Conservation (phyloP, 1,140 invertebrate species). For the Aplysia californica region DNA sequence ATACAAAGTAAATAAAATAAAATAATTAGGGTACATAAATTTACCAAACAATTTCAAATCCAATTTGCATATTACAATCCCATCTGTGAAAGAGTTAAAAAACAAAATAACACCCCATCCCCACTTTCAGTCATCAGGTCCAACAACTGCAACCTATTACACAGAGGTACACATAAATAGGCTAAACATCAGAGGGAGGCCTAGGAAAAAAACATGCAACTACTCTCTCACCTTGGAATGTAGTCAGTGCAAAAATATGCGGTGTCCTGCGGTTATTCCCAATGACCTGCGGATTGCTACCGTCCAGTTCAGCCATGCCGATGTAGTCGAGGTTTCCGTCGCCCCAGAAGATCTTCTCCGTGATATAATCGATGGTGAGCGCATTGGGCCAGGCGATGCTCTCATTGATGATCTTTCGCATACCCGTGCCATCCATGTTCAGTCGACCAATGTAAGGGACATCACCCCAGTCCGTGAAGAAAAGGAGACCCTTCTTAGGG, state of each 20-base stretch:
- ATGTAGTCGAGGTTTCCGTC: slow-evolving; percentile 95
- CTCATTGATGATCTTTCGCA: slow-evolving; percentile 89
- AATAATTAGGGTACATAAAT: no score
- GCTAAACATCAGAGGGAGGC: no score
- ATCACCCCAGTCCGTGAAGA: slow-evolving; percentile 99
- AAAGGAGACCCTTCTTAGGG: slow-evolving; percentile 80
- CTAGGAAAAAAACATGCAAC: no score
- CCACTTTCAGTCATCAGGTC: no score
- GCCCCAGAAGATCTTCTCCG: slow-evolving; percentile 97
- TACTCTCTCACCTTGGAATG: slow-evolving; percentile 76
- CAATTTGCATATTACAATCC: no score
- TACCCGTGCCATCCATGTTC: slow-evolving; percentile 93
- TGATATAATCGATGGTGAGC: slow-evolving; percentile 93
- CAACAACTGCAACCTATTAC: no score
- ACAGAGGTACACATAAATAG: no score
- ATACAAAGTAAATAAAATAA: no score
- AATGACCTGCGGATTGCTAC: slow-evolving; percentile 68
- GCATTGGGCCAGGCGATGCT: slow-evolving; percentile 96
- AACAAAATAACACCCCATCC: no score
- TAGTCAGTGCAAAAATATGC: slow-evolving; percentile 95
- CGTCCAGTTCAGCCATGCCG: slow-evolving; percentile 75
- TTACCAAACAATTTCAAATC: no score
- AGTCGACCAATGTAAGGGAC: slow-evolving; percentile 95
- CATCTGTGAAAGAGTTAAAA: no score
- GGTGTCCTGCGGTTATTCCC: slow-evolving; percentile 68